Conservation (phyloP, 2,113 vertebrate species). For the Oreocharis arfaki region DNA sequence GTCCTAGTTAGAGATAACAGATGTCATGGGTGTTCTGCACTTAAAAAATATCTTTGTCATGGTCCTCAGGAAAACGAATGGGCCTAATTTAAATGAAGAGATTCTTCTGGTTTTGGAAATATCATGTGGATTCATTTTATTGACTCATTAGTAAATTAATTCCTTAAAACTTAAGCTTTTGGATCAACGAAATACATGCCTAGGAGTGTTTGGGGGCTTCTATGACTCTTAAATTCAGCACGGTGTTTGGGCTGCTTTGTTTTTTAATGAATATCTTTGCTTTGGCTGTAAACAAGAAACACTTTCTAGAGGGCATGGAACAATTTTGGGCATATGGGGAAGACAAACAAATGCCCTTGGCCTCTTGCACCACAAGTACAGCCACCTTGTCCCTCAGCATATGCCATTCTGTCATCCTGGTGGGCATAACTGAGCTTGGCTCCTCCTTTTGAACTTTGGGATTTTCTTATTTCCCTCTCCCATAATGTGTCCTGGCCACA, state of each 20-base stretch:
- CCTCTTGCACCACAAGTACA: neutral
- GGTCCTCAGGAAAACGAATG: neutral
- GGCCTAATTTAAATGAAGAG: neutral
- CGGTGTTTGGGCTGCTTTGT: neutral
- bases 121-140: neutral
- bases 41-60: neutral
- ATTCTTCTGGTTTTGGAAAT: neutral
- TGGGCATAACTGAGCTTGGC: neutral
- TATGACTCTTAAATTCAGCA: neutral
- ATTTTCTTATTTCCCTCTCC: neutral
- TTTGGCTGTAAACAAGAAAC: neutral
- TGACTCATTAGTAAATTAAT: neutral
- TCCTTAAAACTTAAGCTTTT: neutral
- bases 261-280: neutral
- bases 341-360: neutral
- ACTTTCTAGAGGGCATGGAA: neutral
- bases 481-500: accelerated
- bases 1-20: constrained; percentile 18
- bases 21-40: neutral
- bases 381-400: neutral
- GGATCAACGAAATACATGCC: neutral
- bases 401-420: neutral
- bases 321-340: too few relatives aligned
- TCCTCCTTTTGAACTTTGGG: accelerated
- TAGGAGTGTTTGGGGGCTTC: neutral